A percentile compares a stretch with the other conserved stretches of the same genome.
Evolutionary conservation across 2,888 invertebrate species (phyloP).

Genomic region (Callimorpha dominula): DNA sequence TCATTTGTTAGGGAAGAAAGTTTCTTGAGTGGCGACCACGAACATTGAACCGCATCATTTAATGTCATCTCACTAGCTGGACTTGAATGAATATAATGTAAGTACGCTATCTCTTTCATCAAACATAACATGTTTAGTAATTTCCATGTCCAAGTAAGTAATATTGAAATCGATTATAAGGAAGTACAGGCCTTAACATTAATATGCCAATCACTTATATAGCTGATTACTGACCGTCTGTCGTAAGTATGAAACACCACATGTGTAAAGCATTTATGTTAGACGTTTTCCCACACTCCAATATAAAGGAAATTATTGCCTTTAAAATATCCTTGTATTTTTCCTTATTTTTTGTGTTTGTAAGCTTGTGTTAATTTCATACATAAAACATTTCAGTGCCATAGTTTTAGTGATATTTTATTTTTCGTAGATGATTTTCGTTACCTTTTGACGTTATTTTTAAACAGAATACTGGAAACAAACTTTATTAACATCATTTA

Average conservation of each 20-base stretch:
- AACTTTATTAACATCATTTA: too few relatives aligned
- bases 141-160: not conserved
- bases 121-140: not conserved
- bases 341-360: not conserved
- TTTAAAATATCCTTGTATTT: not conserved
- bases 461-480: too few relatives aligned
- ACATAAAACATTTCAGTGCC: not conserved
- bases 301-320: too few relatives aligned
- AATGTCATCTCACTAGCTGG: too few relatives aligned
- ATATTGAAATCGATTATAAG: constrained; percentile 10
- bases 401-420: not conserved
- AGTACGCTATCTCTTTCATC: not conserved
- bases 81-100: not conserved
- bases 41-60: too few relatives aligned
- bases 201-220: constrained; percentile 33
- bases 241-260: constrained; percentile 26
- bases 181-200: constrained; percentile 32
- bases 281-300: constrained; percentile 44
- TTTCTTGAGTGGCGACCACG: too few relatives aligned
- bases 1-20: too few relatives aligned
- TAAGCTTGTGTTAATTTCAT: not conserved
- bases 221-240: constrained; percentile 34
- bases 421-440: not conserved
- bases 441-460: too few relatives aligned
- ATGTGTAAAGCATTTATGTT: constrained; percentile 32